Conservation (phyloP, 2,888 invertebrate species). For the Drosophila pegasa region DNA sequence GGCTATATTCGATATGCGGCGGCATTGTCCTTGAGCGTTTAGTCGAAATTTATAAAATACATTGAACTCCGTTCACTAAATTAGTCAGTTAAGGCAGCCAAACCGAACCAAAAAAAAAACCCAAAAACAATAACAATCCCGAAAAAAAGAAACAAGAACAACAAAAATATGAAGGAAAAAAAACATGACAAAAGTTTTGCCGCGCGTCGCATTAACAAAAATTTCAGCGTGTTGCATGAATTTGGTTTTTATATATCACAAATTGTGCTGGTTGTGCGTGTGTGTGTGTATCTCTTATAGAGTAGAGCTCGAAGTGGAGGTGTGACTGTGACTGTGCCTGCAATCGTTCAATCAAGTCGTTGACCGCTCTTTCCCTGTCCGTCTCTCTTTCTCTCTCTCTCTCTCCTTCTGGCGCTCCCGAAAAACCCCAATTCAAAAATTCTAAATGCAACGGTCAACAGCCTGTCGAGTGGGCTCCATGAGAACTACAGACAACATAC, state of each 20-base stretch:
- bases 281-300: conserved; percentile 10
- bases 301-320: conserved; percentile 5
- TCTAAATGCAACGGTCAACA: conserved; percentile 50
- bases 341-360: conserved; percentile 63
- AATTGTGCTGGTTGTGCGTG: conserved; percentile 2
- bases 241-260: conserved; percentile 8
- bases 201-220: conserved; percentile 68
- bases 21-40: conserved; percentile 79
- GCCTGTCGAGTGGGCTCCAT: conserved; percentile 8
- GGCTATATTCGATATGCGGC: conserved; percentile 48
- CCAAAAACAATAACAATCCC: conserved; percentile 16
- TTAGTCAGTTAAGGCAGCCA: conserved; percentile 74
- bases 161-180: conserved; percentile 44
- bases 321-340: conserved; percentile 19
- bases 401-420: conserved; percentile 10
- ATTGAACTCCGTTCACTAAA: conserved; percentile 77
- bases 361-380: conserved; percentile 67
- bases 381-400: not conserved
- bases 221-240: conserved; percentile 49
- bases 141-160: conserved; percentile 19
- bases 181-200: conserved; percentile 75
- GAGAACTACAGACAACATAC: conserved; percentile 5
- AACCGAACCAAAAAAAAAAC: conserved; percentile 25
- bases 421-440: conserved; percentile 45
- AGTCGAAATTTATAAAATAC: conserved; percentile 81